Evolutionary conservation across 1,140 invertebrate species (phyloP).

Genomic region (Bombus balteatus): DNA sequence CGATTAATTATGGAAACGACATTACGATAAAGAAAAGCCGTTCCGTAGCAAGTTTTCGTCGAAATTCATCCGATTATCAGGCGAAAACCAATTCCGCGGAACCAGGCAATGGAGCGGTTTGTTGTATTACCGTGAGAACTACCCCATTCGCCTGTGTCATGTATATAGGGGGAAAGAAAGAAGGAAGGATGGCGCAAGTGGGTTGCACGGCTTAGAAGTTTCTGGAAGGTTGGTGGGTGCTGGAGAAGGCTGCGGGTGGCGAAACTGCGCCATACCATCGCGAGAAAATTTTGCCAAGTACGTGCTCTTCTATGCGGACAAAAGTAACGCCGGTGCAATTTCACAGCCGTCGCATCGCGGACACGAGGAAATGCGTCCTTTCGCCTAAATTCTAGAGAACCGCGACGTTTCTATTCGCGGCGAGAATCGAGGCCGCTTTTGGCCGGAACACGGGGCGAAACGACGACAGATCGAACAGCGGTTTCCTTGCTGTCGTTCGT

Average conservation of each 20-base stretch:
- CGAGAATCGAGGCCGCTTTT: background rate
- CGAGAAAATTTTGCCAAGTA: slow-evolving; percentile 41
- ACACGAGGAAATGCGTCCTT: slow-evolving; percentile 64
- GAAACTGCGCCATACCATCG: slow-evolving; percentile 33
- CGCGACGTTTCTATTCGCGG: background rate
- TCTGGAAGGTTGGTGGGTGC: background rate
- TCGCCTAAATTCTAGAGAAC: slow-evolving; percentile 8
- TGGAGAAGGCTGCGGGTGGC: background rate
- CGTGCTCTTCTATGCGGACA: slow-evolving; percentile 43
- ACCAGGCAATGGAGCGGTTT: slow-evolving; percentile 32
- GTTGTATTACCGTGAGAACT: slow-evolving; percentile 27
- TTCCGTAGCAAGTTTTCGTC: background rate
- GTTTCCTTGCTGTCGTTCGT: background rate
- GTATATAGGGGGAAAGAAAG: background rate
- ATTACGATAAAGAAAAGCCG: background rate
- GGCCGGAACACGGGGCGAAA: background rate
- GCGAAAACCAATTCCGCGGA: slow-evolving; percentile 37
- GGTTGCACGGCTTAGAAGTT: slow-evolving; percentile 20
- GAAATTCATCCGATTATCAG: background rate
- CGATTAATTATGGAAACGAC: background rate
- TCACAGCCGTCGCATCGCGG: slow-evolving; percentile 67
- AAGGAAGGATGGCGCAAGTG: background rate
- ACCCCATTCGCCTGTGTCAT: background rate
- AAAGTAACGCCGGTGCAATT: slow-evolving; percentile 64
- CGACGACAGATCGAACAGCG: background rate